Evolutionary conservation across 2,113 vertebrate species (phyloP).

Genomic region (Urocolius indicus): DNA sequence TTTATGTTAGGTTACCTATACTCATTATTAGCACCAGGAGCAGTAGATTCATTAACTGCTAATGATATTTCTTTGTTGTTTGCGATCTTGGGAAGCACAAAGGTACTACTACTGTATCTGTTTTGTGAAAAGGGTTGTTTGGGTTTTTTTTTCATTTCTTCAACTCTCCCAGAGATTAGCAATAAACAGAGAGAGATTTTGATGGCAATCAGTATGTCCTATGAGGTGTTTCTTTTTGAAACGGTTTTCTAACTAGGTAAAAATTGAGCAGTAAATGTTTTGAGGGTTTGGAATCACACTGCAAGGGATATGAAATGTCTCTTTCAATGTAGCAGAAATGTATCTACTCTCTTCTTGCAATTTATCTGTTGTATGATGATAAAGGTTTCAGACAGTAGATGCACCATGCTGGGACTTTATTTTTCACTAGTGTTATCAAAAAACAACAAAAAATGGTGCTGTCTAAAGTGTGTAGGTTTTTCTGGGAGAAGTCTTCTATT

Average conservation of each 20-base stretch:
- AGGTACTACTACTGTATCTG: not conserved
- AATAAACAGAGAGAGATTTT: not conserved
- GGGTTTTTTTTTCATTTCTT: not conserved
- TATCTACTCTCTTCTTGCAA: rapidly evolving
- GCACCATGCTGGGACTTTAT: not conserved
- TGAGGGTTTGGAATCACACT: not conserved
- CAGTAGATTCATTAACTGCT: not conserved
- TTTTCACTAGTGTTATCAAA: not conserved
- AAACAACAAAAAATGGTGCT: not conserved
- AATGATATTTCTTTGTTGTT: rapidly evolving
- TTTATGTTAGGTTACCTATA: not conserved
- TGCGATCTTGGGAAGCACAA: not conserved
- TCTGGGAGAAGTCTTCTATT: not conserved
- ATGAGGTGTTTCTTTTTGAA: not conserved
- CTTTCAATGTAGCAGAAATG: not conserved
- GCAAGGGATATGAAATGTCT: not conserved
- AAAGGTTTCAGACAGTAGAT: not conserved
- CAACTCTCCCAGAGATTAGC: not conserved
- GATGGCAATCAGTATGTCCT: not conserved
- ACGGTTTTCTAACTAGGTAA: not conserved
- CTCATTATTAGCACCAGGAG: not conserved
- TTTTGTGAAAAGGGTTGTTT: too few species aligned
- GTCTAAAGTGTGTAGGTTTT: not conserved
- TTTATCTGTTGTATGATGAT: not conserved
- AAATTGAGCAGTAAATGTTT: not conserved